Evolutionary conservation across 64 coral and sea anemone genomes (phyloP).

Genomic region (Actinia tenebrosa): DNA sequence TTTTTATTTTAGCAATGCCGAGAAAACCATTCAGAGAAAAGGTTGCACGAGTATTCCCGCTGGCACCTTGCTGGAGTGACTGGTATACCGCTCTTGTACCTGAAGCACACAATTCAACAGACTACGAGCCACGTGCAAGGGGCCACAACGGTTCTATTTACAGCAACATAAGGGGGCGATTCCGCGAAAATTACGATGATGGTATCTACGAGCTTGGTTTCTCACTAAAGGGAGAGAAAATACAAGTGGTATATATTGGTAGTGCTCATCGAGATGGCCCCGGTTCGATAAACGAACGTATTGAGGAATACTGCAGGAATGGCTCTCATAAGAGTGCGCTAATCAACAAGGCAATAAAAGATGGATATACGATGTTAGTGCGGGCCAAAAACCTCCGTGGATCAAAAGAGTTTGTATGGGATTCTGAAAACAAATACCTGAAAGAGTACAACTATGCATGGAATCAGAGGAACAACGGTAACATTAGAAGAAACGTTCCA

Average conservation of each 20-base stretch:
- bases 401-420: neutral
- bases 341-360: neutral
- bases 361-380: slow-evolving; percentile 8
- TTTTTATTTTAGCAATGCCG: too few relatives aligned
- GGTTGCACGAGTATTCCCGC: too few relatives aligned
- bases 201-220: neutral
- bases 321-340: slow-evolving; percentile 5
- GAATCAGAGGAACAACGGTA: slow-evolving; percentile 2
- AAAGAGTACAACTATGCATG: slow-evolving; percentile 9
- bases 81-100: too few relatives aligned
- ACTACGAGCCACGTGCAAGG: too few relatives aligned
- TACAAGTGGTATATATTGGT: slow-evolving; percentile 10
- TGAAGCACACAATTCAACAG: too few relatives aligned
- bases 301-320: slow-evolving; percentile 26
- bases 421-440: neutral
- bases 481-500: neutral
- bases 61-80: too few relatives aligned
- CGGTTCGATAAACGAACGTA: slow-evolving; percentile 13
- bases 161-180: too few relatives aligned
- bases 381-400: neutral
- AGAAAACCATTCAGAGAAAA: too few relatives aligned
- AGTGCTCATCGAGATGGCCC: neutral
- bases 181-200: neutral
- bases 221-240: neutral
- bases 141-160: too few relatives aligned